phyloP scores from a whole-genome alignment of 2,888 invertebrate species.

The Pyrgus malvae region DNA sequence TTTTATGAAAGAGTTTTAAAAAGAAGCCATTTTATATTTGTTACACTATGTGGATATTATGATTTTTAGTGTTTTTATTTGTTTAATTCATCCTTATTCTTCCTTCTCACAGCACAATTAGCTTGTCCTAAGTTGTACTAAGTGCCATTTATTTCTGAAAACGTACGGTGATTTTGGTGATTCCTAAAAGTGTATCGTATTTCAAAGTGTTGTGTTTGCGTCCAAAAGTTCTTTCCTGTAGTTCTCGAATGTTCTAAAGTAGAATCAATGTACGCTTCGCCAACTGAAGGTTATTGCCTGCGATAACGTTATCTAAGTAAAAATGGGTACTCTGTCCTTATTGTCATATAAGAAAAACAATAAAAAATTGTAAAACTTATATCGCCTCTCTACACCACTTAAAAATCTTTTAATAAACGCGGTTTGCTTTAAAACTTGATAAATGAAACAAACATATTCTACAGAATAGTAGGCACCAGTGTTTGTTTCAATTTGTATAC shows the following conservation, averaged over 20 bases:
- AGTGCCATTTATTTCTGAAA: constrained; percentile 68
- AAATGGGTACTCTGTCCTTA: too few species aligned
- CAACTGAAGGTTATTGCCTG: constrained; percentile 49
- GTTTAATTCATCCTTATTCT: constrained; percentile 35
- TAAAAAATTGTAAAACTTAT: too few species aligned
- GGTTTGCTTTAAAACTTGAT: too few species aligned
- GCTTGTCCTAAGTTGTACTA: constrained; percentile 41
- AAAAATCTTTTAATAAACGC: too few species aligned
- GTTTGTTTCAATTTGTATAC: too few species aligned
- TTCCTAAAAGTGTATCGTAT: constrained; percentile 50
- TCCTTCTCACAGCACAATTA: constrained; percentile 44
- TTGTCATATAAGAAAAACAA: too few species aligned
- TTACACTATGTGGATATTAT: constrained; percentile 63
- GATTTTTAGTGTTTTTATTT: constrained; percentile 42
- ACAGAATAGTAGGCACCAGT: too few species aligned
- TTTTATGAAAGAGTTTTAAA: constrained; percentile 59
- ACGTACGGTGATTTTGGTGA: constrained; percentile 55
- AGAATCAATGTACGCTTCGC: constrained; percentile 78
- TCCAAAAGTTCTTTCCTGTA: constrained; percentile 62
- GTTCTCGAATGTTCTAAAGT: constrained; percentile 75
- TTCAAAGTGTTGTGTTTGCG: constrained; percentile 41
- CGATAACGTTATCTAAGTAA: constrained; percentile 1
- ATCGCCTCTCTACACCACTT: too few species aligned
- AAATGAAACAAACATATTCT: too few species aligned
- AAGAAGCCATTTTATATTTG: constrained; percentile 63